Percentiles rank a stretch among this genome's conserved stretches.
These are phyloP conservation scores for Betta splendens DNA, from an alignment of 2,797 vertebrate genomes.

Conservation along the genomic window DNA sequence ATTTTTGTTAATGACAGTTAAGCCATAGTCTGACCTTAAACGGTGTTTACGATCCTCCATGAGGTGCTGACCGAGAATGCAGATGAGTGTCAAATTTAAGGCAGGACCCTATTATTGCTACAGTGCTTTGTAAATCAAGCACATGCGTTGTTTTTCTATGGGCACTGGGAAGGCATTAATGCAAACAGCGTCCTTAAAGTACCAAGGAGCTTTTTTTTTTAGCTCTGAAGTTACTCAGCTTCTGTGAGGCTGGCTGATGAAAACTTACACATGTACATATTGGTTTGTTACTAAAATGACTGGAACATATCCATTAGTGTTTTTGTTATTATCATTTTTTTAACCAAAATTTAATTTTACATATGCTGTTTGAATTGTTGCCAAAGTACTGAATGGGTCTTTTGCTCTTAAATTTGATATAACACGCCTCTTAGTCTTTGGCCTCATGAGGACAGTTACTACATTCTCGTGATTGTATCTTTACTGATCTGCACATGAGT, in stretches of 20 bases:
- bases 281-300: constrained; percentile 22
- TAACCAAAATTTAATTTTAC: constrained; percentile 34
- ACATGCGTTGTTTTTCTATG: constrained; percentile 20
- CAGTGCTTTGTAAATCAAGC: constrained; percentile 10
- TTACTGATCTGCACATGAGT: constrained; percentile 29
- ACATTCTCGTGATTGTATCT: constrained; percentile 46
- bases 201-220: constrained; percentile 23
- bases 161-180: constrained; percentile 29
- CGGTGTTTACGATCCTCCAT: constrained; percentile 35
- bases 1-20: constrained; percentile 24
- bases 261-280: constrained; percentile 24
- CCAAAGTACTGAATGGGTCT: constrained; percentile 35
- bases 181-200: constrained; percentile 28
- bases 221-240: not conserved
- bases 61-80: constrained; percentile 34
- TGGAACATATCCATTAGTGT: constrained; percentile 4
- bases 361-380: constrained; percentile 55
- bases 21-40: constrained; percentile 40
- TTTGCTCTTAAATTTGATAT: constrained; percentile 35
- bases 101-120: constrained; percentile 3
- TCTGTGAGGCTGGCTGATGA: constrained; percentile 19
- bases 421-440: constrained; percentile 24
- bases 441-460: constrained; percentile 20
- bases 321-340: no score
- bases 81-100: constrained; percentile 16